Evolutionary conservation across 2,888 invertebrate species (phyloP).

Genomic region (Empis stercorea): DNA sequence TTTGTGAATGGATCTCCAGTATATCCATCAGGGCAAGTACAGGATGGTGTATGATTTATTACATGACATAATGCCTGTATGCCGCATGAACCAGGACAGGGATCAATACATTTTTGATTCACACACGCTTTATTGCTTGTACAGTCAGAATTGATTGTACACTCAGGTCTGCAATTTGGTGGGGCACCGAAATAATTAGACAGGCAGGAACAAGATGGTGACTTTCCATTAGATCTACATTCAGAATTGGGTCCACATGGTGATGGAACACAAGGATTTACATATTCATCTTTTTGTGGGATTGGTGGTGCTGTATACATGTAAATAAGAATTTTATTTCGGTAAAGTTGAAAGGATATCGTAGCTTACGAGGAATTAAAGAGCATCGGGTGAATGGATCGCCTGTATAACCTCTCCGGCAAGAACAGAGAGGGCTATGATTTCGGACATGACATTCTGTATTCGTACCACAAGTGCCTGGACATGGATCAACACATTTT

Average conservation of each 20-base stretch:
- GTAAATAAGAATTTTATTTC: too few relatives aligned
- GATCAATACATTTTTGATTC: constrained; percentile 61
- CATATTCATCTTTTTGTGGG: constrained; percentile 25
- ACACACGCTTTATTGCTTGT: constrained; percentile 62
- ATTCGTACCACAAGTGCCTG: constrained; percentile 52
- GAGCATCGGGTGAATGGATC: constrained; percentile 53
- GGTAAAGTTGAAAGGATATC: too few relatives aligned
- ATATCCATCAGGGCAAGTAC: constrained; percentile 55
- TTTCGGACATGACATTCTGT: constrained; percentile 55
- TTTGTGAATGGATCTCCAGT: constrained; percentile 61
- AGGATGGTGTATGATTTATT: constrained; percentile 60
- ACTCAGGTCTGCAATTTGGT: constrained; percentile 57
- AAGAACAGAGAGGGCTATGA: constrained; percentile 57
- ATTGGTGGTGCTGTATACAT: constrained; percentile 26
- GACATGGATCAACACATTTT: constrained; percentile 57
- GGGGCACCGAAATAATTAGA: constrained; percentile 56
- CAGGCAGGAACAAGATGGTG: constrained; percentile 52
- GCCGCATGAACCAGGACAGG: constrained; percentile 69
- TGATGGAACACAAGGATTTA: constrained; percentile 49
- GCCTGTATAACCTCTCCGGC: constrained; percentile 51
- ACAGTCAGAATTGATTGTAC: constrained; percentile 62
- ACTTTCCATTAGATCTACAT: constrained; percentile 45
- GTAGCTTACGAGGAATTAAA: constrained; percentile 34
- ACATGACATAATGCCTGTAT: constrained; percentile 49
- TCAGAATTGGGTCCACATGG: constrained; percentile 58